A percentile compares a stretch with the other conserved stretches of the same genome.
Conservation (phyloP, 2,797 vertebrate genomes). For the Gadopsis bispinosus region DNA sequence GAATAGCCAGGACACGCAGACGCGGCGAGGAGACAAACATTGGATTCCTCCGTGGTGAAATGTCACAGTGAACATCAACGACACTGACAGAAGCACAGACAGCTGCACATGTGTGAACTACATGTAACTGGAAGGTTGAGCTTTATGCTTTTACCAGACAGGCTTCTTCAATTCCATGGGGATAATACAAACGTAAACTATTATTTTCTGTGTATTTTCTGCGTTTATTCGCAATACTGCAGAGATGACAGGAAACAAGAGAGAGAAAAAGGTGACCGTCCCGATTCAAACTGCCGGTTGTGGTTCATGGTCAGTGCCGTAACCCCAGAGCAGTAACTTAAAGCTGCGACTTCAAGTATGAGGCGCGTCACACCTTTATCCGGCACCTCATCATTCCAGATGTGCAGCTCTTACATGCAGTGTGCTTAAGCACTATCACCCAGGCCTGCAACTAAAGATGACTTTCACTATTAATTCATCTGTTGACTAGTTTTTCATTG, state of each 20-base stretch:
- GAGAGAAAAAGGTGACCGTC: not conserved
- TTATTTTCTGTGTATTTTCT: not conserved
- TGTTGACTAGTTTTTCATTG: not conserved
- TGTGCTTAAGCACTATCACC: not conserved
- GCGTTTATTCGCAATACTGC: not conserved
- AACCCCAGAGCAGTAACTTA: not conserved
- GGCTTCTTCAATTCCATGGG: not conserved
- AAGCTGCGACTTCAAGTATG: not conserved
- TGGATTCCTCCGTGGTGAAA: slow-evolving; percentile 9
- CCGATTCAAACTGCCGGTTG: not conserved
- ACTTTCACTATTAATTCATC: not conserved
- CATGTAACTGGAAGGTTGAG: slow-evolving; percentile 3
- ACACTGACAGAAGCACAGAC: slow-evolving; percentile 13
- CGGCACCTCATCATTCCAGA: slow-evolving; percentile 5
- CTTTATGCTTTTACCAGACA: not conserved
- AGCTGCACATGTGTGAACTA: not conserved
- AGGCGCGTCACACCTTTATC: not conserved
- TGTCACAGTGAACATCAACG: slow-evolving; percentile 8
- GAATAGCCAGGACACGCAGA: slow-evolving; percentile 55
- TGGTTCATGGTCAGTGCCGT: not conserved
- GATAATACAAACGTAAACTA: not conserved
- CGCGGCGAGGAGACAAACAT: slow-evolving; percentile 26
- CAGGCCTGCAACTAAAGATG: not conserved
- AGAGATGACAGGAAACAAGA: not conserved
- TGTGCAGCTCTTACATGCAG: slow-evolving; percentile 1